Evolutionary conservation across 1,140 invertebrate species (phyloP).

Genomic region (Bombus difficillimus): DNA sequence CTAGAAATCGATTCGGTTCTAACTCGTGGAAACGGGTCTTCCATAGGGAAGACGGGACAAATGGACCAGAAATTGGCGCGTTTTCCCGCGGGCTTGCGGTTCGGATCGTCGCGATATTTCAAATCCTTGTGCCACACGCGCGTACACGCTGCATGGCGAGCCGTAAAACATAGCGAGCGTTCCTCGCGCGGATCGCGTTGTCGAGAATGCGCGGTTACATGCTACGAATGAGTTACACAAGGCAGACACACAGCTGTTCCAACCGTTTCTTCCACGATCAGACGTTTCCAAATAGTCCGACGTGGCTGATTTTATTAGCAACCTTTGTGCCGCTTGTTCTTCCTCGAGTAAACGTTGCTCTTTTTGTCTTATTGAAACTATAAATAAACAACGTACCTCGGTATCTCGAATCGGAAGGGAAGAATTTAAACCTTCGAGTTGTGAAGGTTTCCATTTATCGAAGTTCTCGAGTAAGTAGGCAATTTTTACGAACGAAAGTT

Average conservation of each 20-base stretch:
- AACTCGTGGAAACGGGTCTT: not conserved
- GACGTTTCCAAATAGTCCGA: not conserved
- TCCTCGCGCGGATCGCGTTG: not conserved
- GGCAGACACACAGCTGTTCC: not conserved
- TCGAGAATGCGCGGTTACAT: not conserved
- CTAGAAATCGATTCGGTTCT: not conserved
- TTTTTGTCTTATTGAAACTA: too few species aligned
- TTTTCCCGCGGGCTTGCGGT: not conserved
- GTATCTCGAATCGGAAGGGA: too few species aligned
- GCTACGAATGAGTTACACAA: not conserved
- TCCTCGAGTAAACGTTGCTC: too few species aligned
- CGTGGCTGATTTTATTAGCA: not conserved
- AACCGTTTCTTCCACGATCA: not conserved
- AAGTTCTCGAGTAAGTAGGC: too few species aligned
- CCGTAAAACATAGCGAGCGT: not conserved
- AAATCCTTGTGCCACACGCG: not conserved
- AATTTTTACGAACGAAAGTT: too few species aligned
- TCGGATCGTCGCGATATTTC: constrained; percentile 1
- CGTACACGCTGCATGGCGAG: not conserved
- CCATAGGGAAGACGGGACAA: not conserved
- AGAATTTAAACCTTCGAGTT: too few species aligned
- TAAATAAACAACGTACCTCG: too few species aligned
- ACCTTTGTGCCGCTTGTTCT: not conserved
- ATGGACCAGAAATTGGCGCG: not conserved
- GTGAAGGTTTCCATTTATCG: too few species aligned